Base-by-base conservation (phyloP, 2,113 vertebrate genomes). In the Fukomys damarensis region DNA sequence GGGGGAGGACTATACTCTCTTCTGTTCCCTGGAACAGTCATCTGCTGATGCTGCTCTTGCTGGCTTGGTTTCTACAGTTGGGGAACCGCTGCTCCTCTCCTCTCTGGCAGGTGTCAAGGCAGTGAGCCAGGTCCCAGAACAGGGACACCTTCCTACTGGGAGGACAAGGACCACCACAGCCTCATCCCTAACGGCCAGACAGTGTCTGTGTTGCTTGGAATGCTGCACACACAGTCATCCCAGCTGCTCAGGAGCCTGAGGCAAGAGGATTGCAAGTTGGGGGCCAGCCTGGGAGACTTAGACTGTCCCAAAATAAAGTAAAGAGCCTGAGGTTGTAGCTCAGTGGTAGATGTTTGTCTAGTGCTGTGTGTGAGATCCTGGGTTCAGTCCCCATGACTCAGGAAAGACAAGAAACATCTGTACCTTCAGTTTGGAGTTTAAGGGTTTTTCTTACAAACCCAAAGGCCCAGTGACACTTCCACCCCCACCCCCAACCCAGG, bases 401-500 rank as follows among this genome's bases (percentile, higher is more conserved):
- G 26, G 46, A 52, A 17, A 32, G 52, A 79, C 28, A 79, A 52
- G 16, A 7, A 41, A 43, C 61, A 30, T 26, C 0, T 0, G 12
- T 12, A 4, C 17, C 24, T 5, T 30, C 46, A 28, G 20, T 66
- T 7, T 52, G 81, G 81, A 6, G 30, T n/a, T 19, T 11, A n/a
- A n/a, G 2, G 22, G 43, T 30, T 38, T 79, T 80, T 83, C 86
- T 74, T 9, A n/a, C 22, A 35, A 61, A 70, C 7, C 7, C 28
- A 1, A 28, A 63, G 61, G 13, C 63, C n/a, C 12, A 0, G 0
- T 22, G 1, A 2, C 19, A 17, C 0, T 7, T 9, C 5, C 20
- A 4, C 6, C 9, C 41, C 76, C 0, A 3, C 9, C 8, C 12
- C 49, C 43, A 0, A 0, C 22, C 5, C 13, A 17, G 46, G 0